A percentile compares a stretch with the other conserved stretches of the same genome.
These are phyloP conservation scores for Drosophila prostipennis DNA, from an alignment of 2,888 invertebrate genomes.

Conservation along the genomic window DNA sequence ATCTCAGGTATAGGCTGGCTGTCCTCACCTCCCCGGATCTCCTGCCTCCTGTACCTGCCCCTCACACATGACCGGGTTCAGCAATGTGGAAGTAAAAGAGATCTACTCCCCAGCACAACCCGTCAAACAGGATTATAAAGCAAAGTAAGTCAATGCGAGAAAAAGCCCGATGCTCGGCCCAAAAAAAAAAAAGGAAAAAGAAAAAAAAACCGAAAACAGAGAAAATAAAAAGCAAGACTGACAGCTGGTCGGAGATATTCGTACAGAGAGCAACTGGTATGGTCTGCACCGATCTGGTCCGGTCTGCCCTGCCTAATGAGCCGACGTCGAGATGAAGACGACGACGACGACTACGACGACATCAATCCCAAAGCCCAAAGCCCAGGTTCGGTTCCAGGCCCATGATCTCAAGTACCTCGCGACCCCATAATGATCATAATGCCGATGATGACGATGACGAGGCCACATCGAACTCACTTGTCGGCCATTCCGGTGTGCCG, in stretches of 20 bases:
- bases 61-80: conserved; percentile 58
- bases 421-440: conserved; percentile 43
- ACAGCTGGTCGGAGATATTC: conserved; percentile 60
- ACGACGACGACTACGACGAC: conserved; percentile 2
- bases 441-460: conserved; percentile 36
- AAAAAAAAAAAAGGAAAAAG: conserved; percentile 17
- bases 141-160: conserved; percentile 75
- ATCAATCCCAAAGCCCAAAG: conserved; percentile 28
- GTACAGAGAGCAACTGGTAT: conserved; percentile 39
- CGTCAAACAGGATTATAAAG: conserved; percentile 82
- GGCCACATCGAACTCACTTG: conserved; percentile 45
- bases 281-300: conserved; percentile 42
- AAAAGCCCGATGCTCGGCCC: conserved; percentile 33
- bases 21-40: neutral
- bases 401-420: conserved; percentile 36
- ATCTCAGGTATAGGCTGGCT: conserved; percentile 21
- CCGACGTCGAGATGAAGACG: conserved; percentile 29
- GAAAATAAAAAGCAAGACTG: conserved; percentile 49
- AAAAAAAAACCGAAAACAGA: conserved; percentile 36
- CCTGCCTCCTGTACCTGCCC: conserved; percentile 2
- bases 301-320: conserved; percentile 49
- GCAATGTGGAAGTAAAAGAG: conserved; percentile 69
- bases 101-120: conserved; percentile 64
- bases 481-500: conserved; percentile 10
- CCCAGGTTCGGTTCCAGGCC: conserved; percentile 21